Percentiles rank a stretch among this genome's conserved stretches.
Conservation (phyloP, 2,113 vertebrate genomes). For the Rhagologus leucostigma region DNA sequence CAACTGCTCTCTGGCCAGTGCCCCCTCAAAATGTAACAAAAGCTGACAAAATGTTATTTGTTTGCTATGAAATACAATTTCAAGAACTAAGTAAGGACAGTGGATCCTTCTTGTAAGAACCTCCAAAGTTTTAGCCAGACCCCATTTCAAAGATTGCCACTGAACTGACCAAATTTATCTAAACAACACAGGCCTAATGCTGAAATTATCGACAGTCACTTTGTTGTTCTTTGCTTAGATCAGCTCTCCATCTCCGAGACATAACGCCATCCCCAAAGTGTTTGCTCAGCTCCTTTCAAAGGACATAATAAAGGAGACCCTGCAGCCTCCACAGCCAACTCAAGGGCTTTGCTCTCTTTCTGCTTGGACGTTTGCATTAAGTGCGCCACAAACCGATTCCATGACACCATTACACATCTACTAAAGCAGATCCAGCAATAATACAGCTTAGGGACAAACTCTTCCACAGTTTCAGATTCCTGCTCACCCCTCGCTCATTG, state of each 20-base stretch:
- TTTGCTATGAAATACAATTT: not conserved
- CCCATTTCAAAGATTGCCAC: not conserved
- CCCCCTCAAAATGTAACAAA: not conserved
- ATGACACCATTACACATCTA: not conserved
- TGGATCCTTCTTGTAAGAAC: not conserved
- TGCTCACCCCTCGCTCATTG: fast-evolving
- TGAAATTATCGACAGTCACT: not conserved
- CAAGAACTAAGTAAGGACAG: not conserved
- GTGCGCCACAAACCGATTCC: not conserved
- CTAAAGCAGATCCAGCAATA: not conserved
- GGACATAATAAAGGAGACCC: not conserved
- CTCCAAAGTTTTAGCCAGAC: not conserved
- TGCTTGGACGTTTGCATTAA: not conserved
- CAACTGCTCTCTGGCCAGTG: not conserved
- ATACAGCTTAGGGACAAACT: not conserved
- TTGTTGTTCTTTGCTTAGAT: not conserved
- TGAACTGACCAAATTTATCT: not conserved
- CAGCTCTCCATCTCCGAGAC: not conserved
- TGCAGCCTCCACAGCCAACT: not conserved
- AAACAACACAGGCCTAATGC: not conserved
- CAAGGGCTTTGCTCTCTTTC: not conserved
- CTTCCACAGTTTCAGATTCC: not conserved
- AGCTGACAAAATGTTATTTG: not conserved
- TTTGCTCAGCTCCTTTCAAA: slow-evolving; percentile 16
- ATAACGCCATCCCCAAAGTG: not conserved